A percentile compares a stretch with the other conserved stretches of the same genome.
Conservation (phyloP, 2,888 invertebrate genomes). For the Maniola hyperantus region DNA sequence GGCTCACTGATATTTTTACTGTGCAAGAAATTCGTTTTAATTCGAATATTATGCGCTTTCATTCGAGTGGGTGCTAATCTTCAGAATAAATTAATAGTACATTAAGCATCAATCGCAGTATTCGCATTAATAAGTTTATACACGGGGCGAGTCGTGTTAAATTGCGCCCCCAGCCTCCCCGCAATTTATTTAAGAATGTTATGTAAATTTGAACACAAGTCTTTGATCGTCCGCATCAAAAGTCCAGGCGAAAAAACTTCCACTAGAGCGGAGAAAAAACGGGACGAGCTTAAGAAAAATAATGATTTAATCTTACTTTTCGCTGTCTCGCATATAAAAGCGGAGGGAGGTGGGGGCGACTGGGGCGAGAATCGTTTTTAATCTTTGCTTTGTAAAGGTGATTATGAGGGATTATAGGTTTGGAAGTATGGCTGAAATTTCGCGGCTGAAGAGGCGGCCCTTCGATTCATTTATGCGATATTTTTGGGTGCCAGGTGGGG, state of each 20-base stretch:
- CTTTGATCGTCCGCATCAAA: slow-evolving; percentile 82
- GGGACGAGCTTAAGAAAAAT: slow-evolving; percentile 82
- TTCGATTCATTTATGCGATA: slow-evolving; percentile 73
- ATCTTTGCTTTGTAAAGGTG: slow-evolving; percentile 85
- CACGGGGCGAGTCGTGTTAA: slow-evolving; percentile 58
- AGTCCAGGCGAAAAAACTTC: slow-evolving; percentile 79
- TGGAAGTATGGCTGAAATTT: slow-evolving; percentile 82
- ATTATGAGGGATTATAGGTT: slow-evolving; percentile 84
- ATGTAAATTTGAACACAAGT: slow-evolving; percentile 82
- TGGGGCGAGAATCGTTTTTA: slow-evolving; percentile 81
- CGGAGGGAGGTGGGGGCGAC: slow-evolving; percentile 51
- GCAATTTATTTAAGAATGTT: slow-evolving; percentile 83
- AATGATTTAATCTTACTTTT: slow-evolving; percentile 83
- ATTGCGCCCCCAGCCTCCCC: slow-evolving; percentile 61
- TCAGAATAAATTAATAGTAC: slow-evolving; percentile 73
- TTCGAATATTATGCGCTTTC: slow-evolving; percentile 56
- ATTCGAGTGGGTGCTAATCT: slow-evolving; percentile 58
- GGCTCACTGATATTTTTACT: neutral
- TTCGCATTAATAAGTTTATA: slow-evolving; percentile 76
- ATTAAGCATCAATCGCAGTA: slow-evolving; percentile 68
- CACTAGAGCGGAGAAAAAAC: slow-evolving; percentile 74
- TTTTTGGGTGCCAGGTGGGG: slow-evolving; percentile 76
- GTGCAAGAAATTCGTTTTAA: slow-evolving; percentile 1
- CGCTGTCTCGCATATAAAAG: slow-evolving; percentile 82
- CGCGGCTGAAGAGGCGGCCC: slow-evolving; percentile 71